These are phyloP conservation scores for Botia almorhae DNA, from an alignment of 2,797 vertebrate genomes.

Conservation along the genomic window DNA sequence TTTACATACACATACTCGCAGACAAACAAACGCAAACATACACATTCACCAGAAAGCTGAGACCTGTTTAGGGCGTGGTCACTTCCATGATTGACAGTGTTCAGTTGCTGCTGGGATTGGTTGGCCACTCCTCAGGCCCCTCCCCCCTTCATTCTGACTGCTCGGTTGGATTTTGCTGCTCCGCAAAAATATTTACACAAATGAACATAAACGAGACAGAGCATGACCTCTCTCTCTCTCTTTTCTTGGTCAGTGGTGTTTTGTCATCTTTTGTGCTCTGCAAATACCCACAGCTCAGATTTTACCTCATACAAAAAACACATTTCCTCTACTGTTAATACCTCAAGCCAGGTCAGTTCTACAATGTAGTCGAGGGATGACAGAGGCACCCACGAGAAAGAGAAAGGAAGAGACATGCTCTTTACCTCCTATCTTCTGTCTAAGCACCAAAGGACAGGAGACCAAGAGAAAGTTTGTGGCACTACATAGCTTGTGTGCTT, in stretches of 20 bases:
- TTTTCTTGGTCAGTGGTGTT: slow-evolving; percentile 30
- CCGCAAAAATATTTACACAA: slow-evolving; percentile 51
- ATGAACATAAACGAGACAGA: slow-evolving; percentile 47
- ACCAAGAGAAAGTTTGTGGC: slow-evolving; percentile 36
- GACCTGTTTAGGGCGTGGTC: slow-evolving; percentile 61
- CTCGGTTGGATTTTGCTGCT: slow-evolving; percentile 64
- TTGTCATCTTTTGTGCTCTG: slow-evolving; percentile 21
- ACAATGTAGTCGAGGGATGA: slow-evolving; percentile 33
- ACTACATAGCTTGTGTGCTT: slow-evolving; percentile 34
- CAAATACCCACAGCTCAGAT: slow-evolving; percentile 27
- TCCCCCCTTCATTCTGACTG: slow-evolving; percentile 56
- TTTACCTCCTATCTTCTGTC: slow-evolving; percentile 47
- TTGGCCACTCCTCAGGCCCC: slow-evolving; percentile 57
- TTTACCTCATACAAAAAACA: slow-evolving; percentile 36
- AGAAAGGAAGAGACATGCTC: slow-evolving; percentile 49
- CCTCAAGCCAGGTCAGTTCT: slow-evolving; percentile 45
- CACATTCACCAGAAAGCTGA: slow-evolving; percentile 51
- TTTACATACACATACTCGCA: slow-evolving; percentile 13
- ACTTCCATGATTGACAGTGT: slow-evolving; percentile 63
- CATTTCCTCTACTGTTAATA: slow-evolving; percentile 53
- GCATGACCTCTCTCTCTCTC: slow-evolving; percentile 45
- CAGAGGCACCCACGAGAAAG: slow-evolving; percentile 28
- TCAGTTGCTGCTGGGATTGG: slow-evolving; percentile 64
- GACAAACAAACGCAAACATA: slow-evolving; percentile 15
- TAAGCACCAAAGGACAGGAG: slow-evolving; percentile 45